Conservation (phyloP, 1,140 invertebrate genomes). For the Drosophila watanabei region DNA sequence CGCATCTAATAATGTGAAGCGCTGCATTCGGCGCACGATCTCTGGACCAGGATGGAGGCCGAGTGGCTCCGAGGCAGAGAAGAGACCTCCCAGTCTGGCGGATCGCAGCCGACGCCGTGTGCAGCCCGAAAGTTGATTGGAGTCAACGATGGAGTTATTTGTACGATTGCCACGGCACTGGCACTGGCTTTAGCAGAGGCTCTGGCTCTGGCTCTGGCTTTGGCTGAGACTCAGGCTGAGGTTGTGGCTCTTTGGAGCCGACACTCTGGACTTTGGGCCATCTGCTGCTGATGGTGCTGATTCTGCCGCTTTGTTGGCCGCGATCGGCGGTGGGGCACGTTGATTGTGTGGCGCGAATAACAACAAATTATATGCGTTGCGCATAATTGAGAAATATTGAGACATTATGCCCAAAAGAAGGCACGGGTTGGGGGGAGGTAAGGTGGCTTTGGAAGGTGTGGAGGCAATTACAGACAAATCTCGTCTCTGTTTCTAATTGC, state of each 20-base stretch:
- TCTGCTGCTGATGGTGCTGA: constrained; percentile 36
- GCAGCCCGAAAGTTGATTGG: constrained; percentile 75
- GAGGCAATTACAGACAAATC: constrained; percentile 57
- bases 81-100: constrained; percentile 73
- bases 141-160: constrained; percentile 84
- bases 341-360: constrained; percentile 67
- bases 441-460: constrained; percentile 14
- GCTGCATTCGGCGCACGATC: constrained; percentile 81
- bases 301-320: constrained; percentile 47
- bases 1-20: constrained; percentile 84
- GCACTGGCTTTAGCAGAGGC: not conserved
- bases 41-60: constrained; percentile 42
- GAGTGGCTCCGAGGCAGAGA: constrained; percentile 55
- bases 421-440: not conserved
- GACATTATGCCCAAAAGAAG: constrained; percentile 64
- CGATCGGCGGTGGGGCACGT: constrained; percentile 48
- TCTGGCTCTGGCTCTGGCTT: not conserved
- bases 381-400: constrained; percentile 83
- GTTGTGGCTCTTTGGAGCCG: constrained; percentile 10
- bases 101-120: constrained; percentile 43
- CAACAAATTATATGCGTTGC: constrained; percentile 82
- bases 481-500: constrained; percentile 70
- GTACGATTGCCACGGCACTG: constrained; percentile 66
- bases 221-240: not conserved
- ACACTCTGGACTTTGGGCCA: constrained; percentile 32